A percentile compares a stretch with the other conserved stretches of the same genome.
Conservation (phyloP, 2,797 vertebrate species). For the Macropodus opercularis region DNA sequence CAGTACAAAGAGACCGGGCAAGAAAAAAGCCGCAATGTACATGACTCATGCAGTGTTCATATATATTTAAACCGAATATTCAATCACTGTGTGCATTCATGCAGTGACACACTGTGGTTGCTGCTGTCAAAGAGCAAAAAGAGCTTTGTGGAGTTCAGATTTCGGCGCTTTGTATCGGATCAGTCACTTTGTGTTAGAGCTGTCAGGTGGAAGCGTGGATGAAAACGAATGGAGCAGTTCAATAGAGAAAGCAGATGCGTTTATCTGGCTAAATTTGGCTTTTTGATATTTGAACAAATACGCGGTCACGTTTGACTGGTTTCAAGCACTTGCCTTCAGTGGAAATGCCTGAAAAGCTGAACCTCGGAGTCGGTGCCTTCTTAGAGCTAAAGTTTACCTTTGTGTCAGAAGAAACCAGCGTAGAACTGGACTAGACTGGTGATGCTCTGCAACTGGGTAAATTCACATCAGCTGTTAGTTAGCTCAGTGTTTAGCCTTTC, state of each 20-base stretch:
- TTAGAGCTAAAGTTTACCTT: no score
- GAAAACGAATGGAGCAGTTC: background rate
- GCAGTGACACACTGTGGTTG: constrained; percentile 17
- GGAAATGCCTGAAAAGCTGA: no score
- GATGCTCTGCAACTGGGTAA: constrained; percentile 11
- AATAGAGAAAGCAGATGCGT: background rate
- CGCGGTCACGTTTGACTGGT: background rate
- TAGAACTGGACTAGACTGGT: constrained; percentile 12
- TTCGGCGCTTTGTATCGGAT: constrained; percentile 3
- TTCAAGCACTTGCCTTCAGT: no score
- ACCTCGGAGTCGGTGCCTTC: no score
- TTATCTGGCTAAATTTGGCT: background rate
- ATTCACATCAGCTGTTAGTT: constrained; percentile 26
- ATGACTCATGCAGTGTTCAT: constrained; percentile 1
- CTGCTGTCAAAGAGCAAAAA: constrained; percentile 8
- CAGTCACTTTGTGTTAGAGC: constrained; percentile 11
- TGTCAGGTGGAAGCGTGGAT: background rate
- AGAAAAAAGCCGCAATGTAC: constrained; percentile 3
- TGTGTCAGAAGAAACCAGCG: constrained; percentile 3
- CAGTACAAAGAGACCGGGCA: constrained; percentile 15
- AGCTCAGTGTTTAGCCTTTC: constrained; percentile 37
- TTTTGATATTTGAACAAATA: background rate
- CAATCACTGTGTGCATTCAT: constrained; percentile 43
- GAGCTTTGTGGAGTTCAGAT: constrained; percentile 11
- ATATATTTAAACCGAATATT: constrained; percentile 42